These are phyloP conservation scores for Tetragnatha versicolor DNA, from an alignment of 1,140 invertebrate genomes.

Conservation along the genomic window DNA sequence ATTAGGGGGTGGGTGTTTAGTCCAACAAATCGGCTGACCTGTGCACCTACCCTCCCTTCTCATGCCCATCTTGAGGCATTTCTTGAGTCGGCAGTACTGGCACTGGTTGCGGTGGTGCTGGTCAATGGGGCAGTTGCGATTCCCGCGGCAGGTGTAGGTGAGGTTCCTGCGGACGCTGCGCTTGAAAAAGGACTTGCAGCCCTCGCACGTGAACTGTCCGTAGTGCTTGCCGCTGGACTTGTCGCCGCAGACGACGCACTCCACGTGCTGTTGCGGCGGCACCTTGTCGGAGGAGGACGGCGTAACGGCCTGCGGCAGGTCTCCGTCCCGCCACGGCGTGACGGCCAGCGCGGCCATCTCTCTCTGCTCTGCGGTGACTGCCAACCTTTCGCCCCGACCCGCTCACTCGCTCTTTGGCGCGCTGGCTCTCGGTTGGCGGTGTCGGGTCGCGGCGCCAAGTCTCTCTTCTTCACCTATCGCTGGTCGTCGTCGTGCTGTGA, in stretches of 20 bases:
- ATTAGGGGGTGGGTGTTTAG: too few relatives aligned
- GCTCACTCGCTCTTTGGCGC: background rate
- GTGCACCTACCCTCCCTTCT: constrained; percentile 91
- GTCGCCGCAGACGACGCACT: constrained; percentile 99
- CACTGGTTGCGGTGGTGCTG: constrained; percentile 99
- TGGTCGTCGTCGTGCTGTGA: background rate
- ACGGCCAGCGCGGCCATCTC: constrained; percentile 54
- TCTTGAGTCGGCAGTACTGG: constrained; percentile 89
- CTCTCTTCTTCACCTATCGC: too few relatives aligned
- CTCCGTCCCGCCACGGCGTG: constrained; percentile 48
- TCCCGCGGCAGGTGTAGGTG: constrained; percentile 96
- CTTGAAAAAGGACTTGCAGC: constrained; percentile 98
- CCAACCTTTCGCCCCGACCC: background rate
- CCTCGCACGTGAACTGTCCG: constrained; percentile 99
- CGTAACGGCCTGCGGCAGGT: constrained; percentile 29
- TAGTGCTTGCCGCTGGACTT: constrained; percentile 99
- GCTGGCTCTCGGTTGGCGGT: background rate
- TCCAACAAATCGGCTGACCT: too few relatives aligned
- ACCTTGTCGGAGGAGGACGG: constrained; percentile 46
- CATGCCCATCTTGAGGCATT: constrained; percentile 99
- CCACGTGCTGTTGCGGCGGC: constrained; percentile 76
- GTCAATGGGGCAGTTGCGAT: constrained; percentile 96
- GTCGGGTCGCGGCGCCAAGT: background rate
- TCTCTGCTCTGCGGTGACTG: background rate
- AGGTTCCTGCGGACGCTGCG: constrained; percentile 95